Evolutionary conservation across 2,113 vertebrate genomes (phyloP), one percentile per base, ranked within the genome.

Genomic region (Steatornis caripensis): DNA sequence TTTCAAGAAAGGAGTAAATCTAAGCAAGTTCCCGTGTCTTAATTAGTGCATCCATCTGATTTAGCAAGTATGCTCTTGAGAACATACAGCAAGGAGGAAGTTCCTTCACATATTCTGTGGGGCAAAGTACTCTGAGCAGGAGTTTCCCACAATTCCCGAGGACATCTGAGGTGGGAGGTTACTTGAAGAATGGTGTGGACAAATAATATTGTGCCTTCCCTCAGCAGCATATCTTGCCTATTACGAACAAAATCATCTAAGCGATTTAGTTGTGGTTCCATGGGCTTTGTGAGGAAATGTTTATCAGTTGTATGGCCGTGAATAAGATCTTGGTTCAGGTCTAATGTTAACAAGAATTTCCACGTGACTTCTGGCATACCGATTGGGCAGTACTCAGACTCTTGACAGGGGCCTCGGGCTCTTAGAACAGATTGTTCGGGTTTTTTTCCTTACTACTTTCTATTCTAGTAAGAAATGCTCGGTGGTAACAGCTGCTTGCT

Each of bases 281-380:
- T 12, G 26, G 11, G 11, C 19, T 89, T 58, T 17, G 11, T 74
- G 43, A 89, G 60, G 72, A 75, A 87, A 48, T 3, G 1, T 43
- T 60, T 6, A 84, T 51, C 7, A 20, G 0, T 53, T 58, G 2
- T n/a, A 36, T 71, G 23, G 2, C 61, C 4, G 0, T 37, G 27
- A 79, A 5, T 20, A 48, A 70, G 20, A 39, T 12, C 8, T 72
- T 80, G 10, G 10, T 57, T 85, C 15, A 37, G 36, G 45, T 58
- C 30, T 80, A 7, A 39, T 5, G 30, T 45, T 58, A 2, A 7
- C 11, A 74, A 12, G 49, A 68, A 53, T 83, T 86, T 41, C 43
- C 23, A 41, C 0, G 0, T 37, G 39, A 41, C 43, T 65, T 83
- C 24, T n/a, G 24, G 22, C 18, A 3, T 17, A 62, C 20, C 46